A percentile compares a stretch with the other conserved stretches of the same genome.
These are phyloP conservation scores for Pseudococcus viburni DNA, from an alignment of 2,888 invertebrate genomes.

Conservation along the genomic window DNA sequence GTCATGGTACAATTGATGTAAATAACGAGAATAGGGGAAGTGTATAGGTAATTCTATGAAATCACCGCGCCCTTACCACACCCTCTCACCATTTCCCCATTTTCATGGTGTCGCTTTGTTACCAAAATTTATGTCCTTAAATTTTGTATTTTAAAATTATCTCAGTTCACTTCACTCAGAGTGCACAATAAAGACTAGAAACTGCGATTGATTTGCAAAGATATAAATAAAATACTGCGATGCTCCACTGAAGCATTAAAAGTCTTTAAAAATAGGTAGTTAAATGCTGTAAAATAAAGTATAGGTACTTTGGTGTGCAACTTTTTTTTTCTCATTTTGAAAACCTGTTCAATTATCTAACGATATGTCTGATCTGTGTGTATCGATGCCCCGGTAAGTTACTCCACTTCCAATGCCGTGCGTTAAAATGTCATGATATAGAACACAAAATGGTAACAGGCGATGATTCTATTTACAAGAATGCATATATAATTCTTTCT, in stretches of 20 bases:
- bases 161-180: neutral
- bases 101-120: neutral
- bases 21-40: neutral
- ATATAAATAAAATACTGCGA: neutral
- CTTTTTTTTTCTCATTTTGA: neutral
- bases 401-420: constrained; percentile 62
- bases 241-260: neutral
- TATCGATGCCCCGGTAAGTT: constrained; percentile 23
- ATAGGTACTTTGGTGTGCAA: neutral
- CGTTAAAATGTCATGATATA: constrained; percentile 54
- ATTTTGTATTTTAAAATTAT: neutral
- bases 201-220: neutral
- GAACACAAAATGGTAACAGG: constrained; percentile 66
- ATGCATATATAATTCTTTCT: constrained; percentile 72
- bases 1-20: neutral
- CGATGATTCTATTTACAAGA: constrained; percentile 72
- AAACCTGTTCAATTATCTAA: neutral
- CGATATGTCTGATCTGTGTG: constrained; percentile 8
- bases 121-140: neutral
- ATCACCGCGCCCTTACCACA: neutral
- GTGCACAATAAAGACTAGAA: constrained; percentile 6
- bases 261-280: neutral
- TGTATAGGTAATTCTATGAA: neutral
- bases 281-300: neutral
- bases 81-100: neutral